phyloP scores from a whole-genome alignment of 1,140 invertebrate genomes.

The Linepithema humile region DNA sequence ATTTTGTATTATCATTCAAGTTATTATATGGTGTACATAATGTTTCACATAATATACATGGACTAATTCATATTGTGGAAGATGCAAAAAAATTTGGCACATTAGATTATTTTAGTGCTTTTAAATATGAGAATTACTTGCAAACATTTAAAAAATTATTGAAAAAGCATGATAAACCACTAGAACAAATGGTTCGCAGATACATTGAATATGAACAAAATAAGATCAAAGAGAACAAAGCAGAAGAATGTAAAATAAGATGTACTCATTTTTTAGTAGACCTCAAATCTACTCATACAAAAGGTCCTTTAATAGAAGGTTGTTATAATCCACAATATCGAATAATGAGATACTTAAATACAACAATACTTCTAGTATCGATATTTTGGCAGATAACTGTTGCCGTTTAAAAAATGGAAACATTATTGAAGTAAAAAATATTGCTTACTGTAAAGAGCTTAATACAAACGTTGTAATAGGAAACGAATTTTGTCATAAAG shows the following conservation, averaged over 20 bases:
- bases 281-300: not conserved
- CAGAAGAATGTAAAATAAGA: not conserved
- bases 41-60: constrained; percentile 30
- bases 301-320: not conserved
- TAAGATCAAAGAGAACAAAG: not conserved
- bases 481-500: not conserved
- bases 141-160: constrained; percentile 17
- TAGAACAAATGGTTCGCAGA: constrained; percentile 13
- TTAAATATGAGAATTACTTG: constrained; percentile 8
- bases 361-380: not conserved
- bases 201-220: constrained; percentile 6
- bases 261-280: not conserved
- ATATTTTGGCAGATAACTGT: not conserved
- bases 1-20: not conserved
- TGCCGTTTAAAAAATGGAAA: not conserved
- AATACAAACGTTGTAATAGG: not conserved
- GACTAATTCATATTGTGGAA: constrained; percentile 19
- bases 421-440: not conserved
- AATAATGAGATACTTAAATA: not conserved
- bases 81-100: constrained; percentile 10
- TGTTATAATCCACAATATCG: not conserved
- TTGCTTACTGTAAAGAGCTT: not conserved
- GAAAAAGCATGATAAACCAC: not conserved
- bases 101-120: constrained; percentile 11
- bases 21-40: not conserved